A percentile compares a stretch with the other conserved stretches of the same genome.
Conservation (phyloP, 2,797 vertebrate species). For the Antrozous pallidus region DNA sequence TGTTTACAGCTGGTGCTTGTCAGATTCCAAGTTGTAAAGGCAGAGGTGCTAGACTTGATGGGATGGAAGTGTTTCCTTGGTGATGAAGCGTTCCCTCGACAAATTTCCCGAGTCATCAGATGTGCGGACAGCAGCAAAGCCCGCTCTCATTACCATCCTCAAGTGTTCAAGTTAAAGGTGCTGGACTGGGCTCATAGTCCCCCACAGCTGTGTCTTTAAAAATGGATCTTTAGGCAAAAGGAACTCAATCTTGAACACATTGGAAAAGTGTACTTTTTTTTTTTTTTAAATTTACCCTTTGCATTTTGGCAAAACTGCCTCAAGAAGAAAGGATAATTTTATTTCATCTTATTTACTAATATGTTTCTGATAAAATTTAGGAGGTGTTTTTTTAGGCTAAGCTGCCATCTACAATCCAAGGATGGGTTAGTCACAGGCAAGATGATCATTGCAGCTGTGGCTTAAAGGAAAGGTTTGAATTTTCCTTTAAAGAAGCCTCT, state of each 20-base stretch:
- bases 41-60: constrained; percentile 74
- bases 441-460: not conserved
- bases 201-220: constrained; percentile 71
- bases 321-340: constrained; percentile 47
- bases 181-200: constrained; percentile 54
- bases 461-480: not conserved
- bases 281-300: constrained; percentile 73
- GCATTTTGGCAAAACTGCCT: constrained; percentile 46
- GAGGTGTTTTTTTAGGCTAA: constrained; percentile 48
- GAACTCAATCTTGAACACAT: constrained; percentile 21
- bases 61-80: constrained; percentile 84
- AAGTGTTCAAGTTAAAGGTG: constrained; percentile 67
- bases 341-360: constrained; percentile 46
- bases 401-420: not conserved
- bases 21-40: constrained; percentile 70
- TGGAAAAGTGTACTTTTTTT: constrained; percentile 70
- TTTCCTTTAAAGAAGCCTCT: not conserved
- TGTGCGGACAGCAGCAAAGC: constrained; percentile 64
- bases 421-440: not conserved
- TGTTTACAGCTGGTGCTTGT: constrained; percentile 80
- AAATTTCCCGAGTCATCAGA: constrained; percentile 77
- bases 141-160: constrained; percentile 54
- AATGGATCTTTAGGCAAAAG: constrained; percentile 70
- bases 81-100: constrained; percentile 85
- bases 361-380: constrained; percentile 52